Percentiles rank a stretch among this genome's conserved stretches.
Conservation (phyloP, 2,113 vertebrate genomes). For the Zootoca vivipara region DNA sequence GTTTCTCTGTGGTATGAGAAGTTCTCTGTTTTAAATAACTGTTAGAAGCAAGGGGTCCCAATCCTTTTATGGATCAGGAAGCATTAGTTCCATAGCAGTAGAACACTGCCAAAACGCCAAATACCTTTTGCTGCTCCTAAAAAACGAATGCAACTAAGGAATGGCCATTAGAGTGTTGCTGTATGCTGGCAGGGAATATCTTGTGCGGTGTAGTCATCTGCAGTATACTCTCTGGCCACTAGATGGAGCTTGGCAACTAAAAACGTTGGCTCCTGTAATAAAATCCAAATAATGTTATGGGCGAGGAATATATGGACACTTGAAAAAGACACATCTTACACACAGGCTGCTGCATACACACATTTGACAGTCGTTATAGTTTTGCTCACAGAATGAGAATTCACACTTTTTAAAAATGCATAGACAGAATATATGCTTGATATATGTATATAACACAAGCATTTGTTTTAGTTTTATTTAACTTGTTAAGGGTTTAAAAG, state of each 20-base stretch:
- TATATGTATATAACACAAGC: not conserved
- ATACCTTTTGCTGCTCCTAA: no score
- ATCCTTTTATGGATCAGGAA: not conserved
- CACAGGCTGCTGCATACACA: not conserved
- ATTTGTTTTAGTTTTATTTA: not conserved
- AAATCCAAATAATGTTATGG: not conserved
- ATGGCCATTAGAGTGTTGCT: not conserved
- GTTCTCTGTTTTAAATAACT: not conserved
- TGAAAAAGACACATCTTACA: no score
- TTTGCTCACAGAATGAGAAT: not conserved
- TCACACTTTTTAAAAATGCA: not conserved
- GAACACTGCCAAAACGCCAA: not conserved
- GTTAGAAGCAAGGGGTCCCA: not conserved
- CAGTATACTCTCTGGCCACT: constrained; percentile 48
- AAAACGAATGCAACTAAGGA: no score
- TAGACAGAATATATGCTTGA: not conserved
- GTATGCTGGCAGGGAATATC: not conserved
- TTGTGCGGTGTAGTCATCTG: not conserved
- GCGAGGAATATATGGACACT: not conserved
- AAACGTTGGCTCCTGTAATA: not conserved
- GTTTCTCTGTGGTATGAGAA: not conserved
- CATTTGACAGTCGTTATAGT: not conserved
- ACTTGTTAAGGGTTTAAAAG: not conserved
- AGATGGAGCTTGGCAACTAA: constrained; percentile 58
- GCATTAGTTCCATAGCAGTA: not conserved